A percentile compares a stretch with the other conserved stretches of the same genome.
Evolutionary conservation across 1,140 invertebrate genomes (phyloP).

Genomic region (Yoshiicerus persimilis): DNA sequence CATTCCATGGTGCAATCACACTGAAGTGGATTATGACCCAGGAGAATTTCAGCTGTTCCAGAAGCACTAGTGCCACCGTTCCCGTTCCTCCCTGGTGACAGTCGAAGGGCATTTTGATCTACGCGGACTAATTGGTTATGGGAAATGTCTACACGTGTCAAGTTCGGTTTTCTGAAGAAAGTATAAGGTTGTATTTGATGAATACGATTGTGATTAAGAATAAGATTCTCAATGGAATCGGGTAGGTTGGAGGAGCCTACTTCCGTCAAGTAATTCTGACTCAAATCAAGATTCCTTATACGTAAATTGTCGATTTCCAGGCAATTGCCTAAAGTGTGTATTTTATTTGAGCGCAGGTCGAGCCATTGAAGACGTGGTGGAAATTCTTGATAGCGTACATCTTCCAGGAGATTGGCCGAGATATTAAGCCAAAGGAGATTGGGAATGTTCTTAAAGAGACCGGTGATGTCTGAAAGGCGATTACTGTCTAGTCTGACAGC

Average conservation of each 20-base stretch:
- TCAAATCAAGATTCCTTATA: slow-evolving; percentile 80
- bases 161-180: slow-evolving; percentile 89
- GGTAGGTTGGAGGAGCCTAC: slow-evolving; percentile 78
- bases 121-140: slow-evolving; percentile 80
- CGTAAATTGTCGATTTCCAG: slow-evolving; percentile 82
- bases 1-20: slow-evolving; percentile 86
- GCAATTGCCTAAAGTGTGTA: slow-evolving; percentile 84
- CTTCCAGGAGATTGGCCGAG: slow-evolving; percentile 83
- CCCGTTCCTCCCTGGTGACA: slow-evolving; percentile 62
- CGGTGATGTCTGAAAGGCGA: slow-evolving; percentile 78
- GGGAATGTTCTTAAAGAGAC: slow-evolving; percentile 79
- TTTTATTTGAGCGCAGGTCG: slow-evolving; percentile 84
- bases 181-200: slow-evolving; percentile 84
- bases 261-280: slow-evolving; percentile 79
- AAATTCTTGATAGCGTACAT: slow-evolving; percentile 89
- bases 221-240: slow-evolving; percentile 79
- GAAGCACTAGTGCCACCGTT: slow-evolving; percentile 54
- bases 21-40: slow-evolving; percentile 84
- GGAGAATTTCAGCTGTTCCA: slow-evolving; percentile 81
- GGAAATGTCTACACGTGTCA: slow-evolving; percentile 81
- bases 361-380: slow-evolving; percentile 85
- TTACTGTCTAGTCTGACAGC: slow-evolving; percentile 86
- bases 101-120: slow-evolving; percentile 80
- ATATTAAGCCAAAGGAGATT: slow-evolving; percentile 89
- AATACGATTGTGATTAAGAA: slow-evolving; percentile 83